Base-by-base conservation (phyloP, 2,888 invertebrate species). In the Drosophila paracracens region DNA sequence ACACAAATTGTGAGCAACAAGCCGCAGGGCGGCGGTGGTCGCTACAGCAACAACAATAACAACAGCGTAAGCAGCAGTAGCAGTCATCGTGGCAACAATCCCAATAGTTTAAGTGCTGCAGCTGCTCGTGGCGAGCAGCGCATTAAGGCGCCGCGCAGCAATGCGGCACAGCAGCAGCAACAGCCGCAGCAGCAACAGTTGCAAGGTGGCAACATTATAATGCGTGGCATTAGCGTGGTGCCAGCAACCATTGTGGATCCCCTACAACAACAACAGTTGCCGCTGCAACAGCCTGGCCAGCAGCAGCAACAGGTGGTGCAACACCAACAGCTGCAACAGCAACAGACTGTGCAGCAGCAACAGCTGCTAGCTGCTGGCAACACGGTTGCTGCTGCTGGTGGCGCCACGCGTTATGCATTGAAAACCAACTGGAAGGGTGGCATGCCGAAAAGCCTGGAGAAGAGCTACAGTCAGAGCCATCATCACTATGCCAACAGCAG, bases 141-240 rank as follows among this genome's bases (percentile, higher is more conserved):
- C 53, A 92, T 87, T 53, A 93, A 93, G 70, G 91, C 91, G 58
- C 85, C 91, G 62, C 84, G 93, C 51, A 92, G 86, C 56, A 93
- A 93, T 70, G 91, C 91, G 58, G 70, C 82, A 36, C 86, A 75
- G 46, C 60, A 51, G 31, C 59, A 51, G 36, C 66, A 51, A 33
- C 59, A 51, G 36, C 66, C 25, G 10, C 50, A 69, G 50, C 69
- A 48, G n/a, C 69, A 74, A 33, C 76, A 89, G 69, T 81, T 76
- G 33, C 88, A 80, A 46, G 81, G 83, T 36, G 80, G 79, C 71
- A 91, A 88, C 75, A 83, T 88, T 66, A 88, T 90, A 18, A 78
- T 78, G 62, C 78, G 91, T 48, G 88, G 89, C 16, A 82, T 91
- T 3, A 90, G 89, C 59, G 90, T 91, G 40, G 87, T 92, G 46